phyloP scores from a whole-genome alignment of 1,140 invertebrate species.

The Bombus waltoni region DNA sequence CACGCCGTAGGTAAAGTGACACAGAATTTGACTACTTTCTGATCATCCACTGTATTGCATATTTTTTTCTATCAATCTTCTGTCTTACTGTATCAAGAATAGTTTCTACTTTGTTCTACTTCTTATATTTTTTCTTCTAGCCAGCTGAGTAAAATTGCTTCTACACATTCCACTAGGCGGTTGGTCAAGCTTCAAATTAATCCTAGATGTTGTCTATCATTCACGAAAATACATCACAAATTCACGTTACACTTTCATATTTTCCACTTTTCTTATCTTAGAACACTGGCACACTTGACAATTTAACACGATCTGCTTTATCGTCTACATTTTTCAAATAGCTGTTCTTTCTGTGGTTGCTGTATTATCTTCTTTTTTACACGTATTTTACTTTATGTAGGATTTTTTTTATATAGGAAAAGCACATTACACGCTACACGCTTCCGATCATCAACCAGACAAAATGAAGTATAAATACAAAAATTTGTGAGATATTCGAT shows the following conservation, averaged over 20 bases:
- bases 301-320: conserved; percentile 37
- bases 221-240: conserved; percentile 14
- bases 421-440: background rate
- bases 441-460: background rate
- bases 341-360: conserved; percentile 5
- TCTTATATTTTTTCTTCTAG: conserved; percentile 48
- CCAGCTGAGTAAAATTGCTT: conserved; percentile 69
- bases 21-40: conserved; percentile 58
- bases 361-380: background rate
- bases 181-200: conserved; percentile 57
- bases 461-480: background rate
- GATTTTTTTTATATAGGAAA: background rate
- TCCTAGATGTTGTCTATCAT: conserved; percentile 39
- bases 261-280: background rate
- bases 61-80: conserved; percentile 40
- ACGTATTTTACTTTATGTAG: background rate
- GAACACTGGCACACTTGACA: background rate
- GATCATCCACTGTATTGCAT: conserved; percentile 54
- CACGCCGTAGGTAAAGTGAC: conserved; percentile 82
- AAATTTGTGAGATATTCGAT: background rate
- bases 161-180: conserved; percentile 53
- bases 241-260: background rate
- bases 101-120: conserved; percentile 14
- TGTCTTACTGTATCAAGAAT: conserved; percentile 32
- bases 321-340: conserved; percentile 31